Conservation (phyloP, 2,888 invertebrate species). For the Nysson spinosus region DNA sequence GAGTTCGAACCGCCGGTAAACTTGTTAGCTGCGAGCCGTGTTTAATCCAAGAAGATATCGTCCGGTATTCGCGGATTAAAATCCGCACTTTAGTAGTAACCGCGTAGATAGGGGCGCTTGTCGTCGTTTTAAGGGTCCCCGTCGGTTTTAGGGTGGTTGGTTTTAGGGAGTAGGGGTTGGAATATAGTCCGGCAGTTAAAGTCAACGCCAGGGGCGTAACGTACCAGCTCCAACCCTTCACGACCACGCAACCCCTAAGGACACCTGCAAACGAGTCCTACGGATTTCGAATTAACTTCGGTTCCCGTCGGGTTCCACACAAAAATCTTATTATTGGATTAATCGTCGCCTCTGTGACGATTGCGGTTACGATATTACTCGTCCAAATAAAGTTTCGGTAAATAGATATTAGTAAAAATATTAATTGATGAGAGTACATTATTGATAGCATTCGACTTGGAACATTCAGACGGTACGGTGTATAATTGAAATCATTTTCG, state of each 20-base stretch:
- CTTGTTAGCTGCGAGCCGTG: constrained; percentile 57
- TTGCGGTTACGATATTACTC: too few relatives aligned
- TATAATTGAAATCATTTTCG: too few relatives aligned
- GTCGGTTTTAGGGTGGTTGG: constrained; percentile 33
- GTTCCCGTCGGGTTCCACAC: too few relatives aligned
- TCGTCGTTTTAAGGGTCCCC: constrained; percentile 53
- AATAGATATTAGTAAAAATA: too few relatives aligned
- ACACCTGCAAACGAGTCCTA: too few relatives aligned
- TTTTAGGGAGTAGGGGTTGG: constrained; percentile 51
- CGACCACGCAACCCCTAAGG: background rate
- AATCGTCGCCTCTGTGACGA: too few relatives aligned
- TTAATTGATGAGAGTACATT: too few relatives aligned
- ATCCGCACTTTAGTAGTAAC: constrained; percentile 67
- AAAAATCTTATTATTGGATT: too few relatives aligned
- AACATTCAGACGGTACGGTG: too few relatives aligned
- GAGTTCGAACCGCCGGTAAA: constrained; percentile 60
- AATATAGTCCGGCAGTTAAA: constrained; percentile 69
- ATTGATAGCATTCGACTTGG: too few relatives aligned
- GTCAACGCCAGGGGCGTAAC: constrained; percentile 69
- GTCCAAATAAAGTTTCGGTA: too few relatives aligned
- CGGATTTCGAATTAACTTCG: too few relatives aligned
- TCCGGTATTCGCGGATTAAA: constrained; percentile 73
- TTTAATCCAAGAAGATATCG: constrained; percentile 73
- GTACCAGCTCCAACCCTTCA: constrained; percentile 33
- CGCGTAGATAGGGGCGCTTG: constrained; percentile 57